Conservation (phyloP, 2,797 vertebrate genomes). For the Hapalemur alaotrensis region DNA sequence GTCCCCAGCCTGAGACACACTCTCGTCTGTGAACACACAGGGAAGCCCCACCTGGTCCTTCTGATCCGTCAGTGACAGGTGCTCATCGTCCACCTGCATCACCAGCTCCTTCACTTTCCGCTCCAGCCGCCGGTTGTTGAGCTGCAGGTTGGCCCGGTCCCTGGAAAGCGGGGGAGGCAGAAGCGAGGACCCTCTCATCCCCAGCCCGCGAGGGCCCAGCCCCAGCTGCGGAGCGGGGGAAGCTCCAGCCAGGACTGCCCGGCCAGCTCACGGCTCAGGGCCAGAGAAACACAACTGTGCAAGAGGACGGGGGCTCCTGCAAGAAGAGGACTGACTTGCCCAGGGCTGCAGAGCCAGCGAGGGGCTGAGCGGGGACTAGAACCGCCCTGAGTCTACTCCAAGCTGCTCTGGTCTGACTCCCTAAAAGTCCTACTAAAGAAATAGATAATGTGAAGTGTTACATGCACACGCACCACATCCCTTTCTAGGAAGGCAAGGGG, state of each 20-base stretch:
- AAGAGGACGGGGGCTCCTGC: background rate
- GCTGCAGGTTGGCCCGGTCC: conserved; percentile 93
- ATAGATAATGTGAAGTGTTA: background rate
- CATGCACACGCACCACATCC: accelerated
- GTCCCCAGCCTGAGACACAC: background rate
- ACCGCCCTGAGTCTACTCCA: background rate
- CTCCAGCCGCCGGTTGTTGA: conserved; percentile 95
- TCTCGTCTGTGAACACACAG: background rate
- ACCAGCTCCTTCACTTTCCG: conserved; percentile 97
- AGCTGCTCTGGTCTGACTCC: background rate
- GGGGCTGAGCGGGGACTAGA: background rate
- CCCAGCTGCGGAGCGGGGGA: background rate
- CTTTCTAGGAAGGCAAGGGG: background rate
- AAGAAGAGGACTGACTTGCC: background rate
- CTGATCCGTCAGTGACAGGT: conserved; percentile 93
- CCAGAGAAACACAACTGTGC: background rate
- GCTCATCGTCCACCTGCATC: conserved; percentile 97
- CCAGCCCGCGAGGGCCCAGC: background rate
- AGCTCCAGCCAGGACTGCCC: background rate
- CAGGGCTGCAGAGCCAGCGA: background rate
- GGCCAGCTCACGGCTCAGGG: background rate
- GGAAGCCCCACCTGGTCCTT: conserved; percentile 93
- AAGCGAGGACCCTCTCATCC: background rate
- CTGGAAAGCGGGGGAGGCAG: conserved; percentile 80
- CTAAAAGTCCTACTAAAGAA: background rate